Percentiles rank a stretch among this genome's conserved stretches.
phyloP scores from a whole-genome alignment of 2,797 vertebrate species.

The Aplochiton taeniatus region DNA sequence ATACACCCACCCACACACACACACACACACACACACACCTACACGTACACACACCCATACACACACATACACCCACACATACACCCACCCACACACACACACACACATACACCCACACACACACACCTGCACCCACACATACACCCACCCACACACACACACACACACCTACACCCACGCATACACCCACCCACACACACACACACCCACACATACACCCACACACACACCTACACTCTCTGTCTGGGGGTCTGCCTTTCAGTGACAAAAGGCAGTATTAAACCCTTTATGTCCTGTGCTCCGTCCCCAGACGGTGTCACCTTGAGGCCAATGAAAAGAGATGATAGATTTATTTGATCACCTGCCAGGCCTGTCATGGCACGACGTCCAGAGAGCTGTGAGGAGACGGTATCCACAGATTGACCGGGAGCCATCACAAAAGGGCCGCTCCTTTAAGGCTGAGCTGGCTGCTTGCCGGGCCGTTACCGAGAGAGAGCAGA shows the following conservation, averaged over 20 bases:
- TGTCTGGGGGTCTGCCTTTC: too few species aligned
- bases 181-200: too few species aligned
- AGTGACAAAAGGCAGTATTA: too few species aligned
- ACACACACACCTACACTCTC: not conserved
- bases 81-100: not conserved
- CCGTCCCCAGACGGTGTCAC: constrained; percentile 68
- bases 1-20: not conserved
- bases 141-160: too few species aligned
- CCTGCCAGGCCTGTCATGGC: constrained; percentile 31
- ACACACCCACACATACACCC: not conserved
- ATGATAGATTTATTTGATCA: constrained; percentile 64
- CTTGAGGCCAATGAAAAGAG: constrained; percentile 64
- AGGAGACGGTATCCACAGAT: constrained; percentile 25
- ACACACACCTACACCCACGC: too few species aligned
- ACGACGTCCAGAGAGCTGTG: constrained; percentile 28
- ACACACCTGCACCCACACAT: not conserved
- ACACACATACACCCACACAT: constrained; percentile 30
- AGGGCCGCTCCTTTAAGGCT: not conserved
- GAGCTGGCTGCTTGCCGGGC: constrained; percentile 22
- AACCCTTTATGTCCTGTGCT: too few species aligned
- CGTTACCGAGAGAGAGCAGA: constrained; percentile 10
- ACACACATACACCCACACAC: too few species aligned
- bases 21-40: not conserved
- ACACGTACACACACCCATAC: not conserved
- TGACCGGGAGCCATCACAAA: constrained; percentile 38